These are phyloP conservation scores for Tiliacea citrago DNA, from an alignment of 2,888 invertebrate genomes.

Conservation along the genomic window DNA sequence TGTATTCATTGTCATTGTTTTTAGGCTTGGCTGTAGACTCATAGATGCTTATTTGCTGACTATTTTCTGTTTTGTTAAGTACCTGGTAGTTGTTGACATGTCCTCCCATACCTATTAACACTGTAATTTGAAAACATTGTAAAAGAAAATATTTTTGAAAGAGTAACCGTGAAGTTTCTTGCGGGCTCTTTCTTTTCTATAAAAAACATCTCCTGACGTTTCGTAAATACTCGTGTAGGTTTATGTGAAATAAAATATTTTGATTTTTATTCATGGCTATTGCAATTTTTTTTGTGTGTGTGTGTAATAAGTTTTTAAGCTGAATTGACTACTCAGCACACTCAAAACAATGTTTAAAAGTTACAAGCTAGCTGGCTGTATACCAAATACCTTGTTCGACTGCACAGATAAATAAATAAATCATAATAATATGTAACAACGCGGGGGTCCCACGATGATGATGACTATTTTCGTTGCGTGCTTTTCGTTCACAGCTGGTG, in stretches of 20 bases:
- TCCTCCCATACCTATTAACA: not conserved
- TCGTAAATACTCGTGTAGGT: not conserved
- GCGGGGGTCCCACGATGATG: constrained; percentile 62
- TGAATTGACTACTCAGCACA: not conserved
- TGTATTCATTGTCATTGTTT: not conserved
- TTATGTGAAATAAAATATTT: not conserved
- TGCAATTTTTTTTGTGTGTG: not conserved
- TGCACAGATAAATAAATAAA: constrained; percentile 30
- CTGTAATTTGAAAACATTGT: not conserved
- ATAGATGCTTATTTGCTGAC: not conserved
- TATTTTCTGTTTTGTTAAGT: not conserved
- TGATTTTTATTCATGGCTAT: not conserved
- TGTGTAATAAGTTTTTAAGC: not conserved
- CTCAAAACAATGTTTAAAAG: not conserved
- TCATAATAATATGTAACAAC: constrained; percentile 14
- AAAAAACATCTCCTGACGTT: not conserved
- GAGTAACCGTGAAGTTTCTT: not conserved
- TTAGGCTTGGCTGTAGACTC: not conserved
- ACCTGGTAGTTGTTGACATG: not conserved
- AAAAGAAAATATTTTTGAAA: not conserved
- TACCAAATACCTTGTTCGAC: not conserved
- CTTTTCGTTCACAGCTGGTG: constrained; percentile 62
- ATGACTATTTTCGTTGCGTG: constrained; percentile 60
- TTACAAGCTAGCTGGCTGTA: not conserved
- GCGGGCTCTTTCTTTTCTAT: not conserved